phyloP scores from a whole-genome alignment of 1,140 invertebrate species.

The Lasioglossum albipes region DNA sequence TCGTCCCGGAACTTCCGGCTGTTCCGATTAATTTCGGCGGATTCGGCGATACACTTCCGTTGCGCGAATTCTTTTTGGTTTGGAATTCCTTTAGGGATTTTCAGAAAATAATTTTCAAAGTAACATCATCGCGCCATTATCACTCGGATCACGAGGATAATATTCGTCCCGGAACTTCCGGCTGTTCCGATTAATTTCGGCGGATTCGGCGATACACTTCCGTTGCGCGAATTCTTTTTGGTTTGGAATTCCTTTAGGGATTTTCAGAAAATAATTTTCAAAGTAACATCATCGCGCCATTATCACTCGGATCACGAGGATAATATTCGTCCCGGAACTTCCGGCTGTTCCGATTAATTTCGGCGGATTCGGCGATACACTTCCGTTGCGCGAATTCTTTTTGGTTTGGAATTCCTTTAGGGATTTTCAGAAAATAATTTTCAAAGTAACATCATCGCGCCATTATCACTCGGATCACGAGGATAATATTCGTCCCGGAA shows the following conservation, averaged over 20 bases:
- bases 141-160: neutral
- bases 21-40: neutral
- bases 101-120: too few species aligned
- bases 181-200: neutral
- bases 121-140: too few species aligned
- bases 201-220: neutral
- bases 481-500: conserved; percentile 17
- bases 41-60: neutral
- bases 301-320: neutral
- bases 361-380: neutral
- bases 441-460: too few species aligned
- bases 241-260: too few species aligned
- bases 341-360: neutral
- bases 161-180: conserved; percentile 1
- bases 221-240: neutral
- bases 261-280: too few species aligned
- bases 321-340: conserved; percentile 13
- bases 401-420: too few species aligned
- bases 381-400: neutral
- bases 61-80: neutral
- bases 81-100: too few species aligned
- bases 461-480: too few species aligned
- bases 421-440: too few species aligned
- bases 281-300: too few species aligned
- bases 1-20: neutral